These are phyloP conservation scores for Romanogobio albipinnatus DNA, from an alignment of 2,113 vertebrate genomes.

Conservation along the genomic window DNA sequence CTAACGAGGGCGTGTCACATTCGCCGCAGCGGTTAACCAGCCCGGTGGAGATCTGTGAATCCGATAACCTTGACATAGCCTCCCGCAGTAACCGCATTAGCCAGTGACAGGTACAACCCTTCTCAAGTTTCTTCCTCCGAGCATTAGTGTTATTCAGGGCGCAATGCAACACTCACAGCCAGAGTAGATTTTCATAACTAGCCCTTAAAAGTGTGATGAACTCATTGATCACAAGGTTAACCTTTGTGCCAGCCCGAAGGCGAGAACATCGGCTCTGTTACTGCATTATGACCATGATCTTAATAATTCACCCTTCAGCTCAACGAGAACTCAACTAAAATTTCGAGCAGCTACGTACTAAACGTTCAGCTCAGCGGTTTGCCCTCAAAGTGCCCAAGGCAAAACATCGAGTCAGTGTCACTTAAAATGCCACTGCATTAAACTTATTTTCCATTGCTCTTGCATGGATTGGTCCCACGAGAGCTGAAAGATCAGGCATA, in stretches of 20 bases:
- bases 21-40: slow-evolving; percentile 54
- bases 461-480: slow-evolving; percentile 1
- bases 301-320: slow-evolving; percentile 8
- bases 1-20: slow-evolving; percentile 44
- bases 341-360: neutral
- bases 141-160: slow-evolving; percentile 51
- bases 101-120: slow-evolving; percentile 49
- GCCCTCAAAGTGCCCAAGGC: slow-evolving; percentile 33
- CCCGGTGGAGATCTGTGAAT: slow-evolving; percentile 19
- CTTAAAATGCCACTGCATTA: slow-evolving; percentile 36
- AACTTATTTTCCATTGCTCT: slow-evolving; percentile 34
- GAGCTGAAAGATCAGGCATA: slow-evolving; percentile 24
- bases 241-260: slow-evolving; percentile 57
- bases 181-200: slow-evolving; percentile 46
- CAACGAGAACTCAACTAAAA: neutral
- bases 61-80: slow-evolving; percentile 30
- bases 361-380: slow-evolving; percentile 11
- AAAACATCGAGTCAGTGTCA: slow-evolving; percentile 11
- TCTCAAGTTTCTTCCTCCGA: slow-evolving; percentile 41
- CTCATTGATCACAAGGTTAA: slow-evolving; percentile 58
- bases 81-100: slow-evolving; percentile 57
- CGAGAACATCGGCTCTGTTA: slow-evolving; percentile 17
- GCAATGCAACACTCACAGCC: slow-evolving; percentile 5
- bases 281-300: slow-evolving; percentile 38
- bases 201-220: slow-evolving; percentile 45